Evolutionary conservation across 2,888 invertebrate genomes (phyloP), one percentile per base, ranked within the genome.

Genomic region (Brachyptera risi): DNA sequence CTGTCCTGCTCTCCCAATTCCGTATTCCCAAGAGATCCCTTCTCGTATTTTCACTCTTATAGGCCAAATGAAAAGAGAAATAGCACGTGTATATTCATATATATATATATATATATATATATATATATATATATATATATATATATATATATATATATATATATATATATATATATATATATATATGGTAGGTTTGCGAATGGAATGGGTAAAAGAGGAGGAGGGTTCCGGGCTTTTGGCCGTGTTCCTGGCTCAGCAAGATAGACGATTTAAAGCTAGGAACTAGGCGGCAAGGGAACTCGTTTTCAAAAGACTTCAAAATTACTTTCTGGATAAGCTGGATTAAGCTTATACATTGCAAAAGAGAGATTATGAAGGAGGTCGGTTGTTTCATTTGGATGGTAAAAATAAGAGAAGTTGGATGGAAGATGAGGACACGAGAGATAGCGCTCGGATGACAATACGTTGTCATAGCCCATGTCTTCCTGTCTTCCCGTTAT

Each of bases 241-340:
- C 51, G 31, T 31, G 51, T 31, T n/a, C 35, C 54, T 61, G 61
- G 61, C 57, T 58, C 57, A 38, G 50, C 56, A 58, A 61, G 61
- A 61, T 61, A 61, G 57, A 60, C 56, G 56, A 47, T 56, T 56
- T 60, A 56, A 56, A 56, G 38, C 56, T 17, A 35, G 54, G 54
- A 26, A 35, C 57, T 35, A 24, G 26, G 57, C 49, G 61, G 58
- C 57, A 58, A 50, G 57, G 61, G 61, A 54, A 44, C 60, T 61
- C 56, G 62, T 66, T 68, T 68, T 68, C 67, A 69, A 69, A 69
- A 68, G 67, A 67, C 63, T 69, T 68, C 68, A 68, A 69, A 69
- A 69, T 69, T 69, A 69, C 69, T 69, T 68, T 67, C 68, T 65
- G 69, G 69, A 69, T 69, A 69, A 69, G 69, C 69, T 66, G 67